Evolutionary conservation across 1,140 invertebrate genomes (phyloP), one percentile per base, ranked within the genome.

Genomic region (Bombus consobrinus): DNA sequence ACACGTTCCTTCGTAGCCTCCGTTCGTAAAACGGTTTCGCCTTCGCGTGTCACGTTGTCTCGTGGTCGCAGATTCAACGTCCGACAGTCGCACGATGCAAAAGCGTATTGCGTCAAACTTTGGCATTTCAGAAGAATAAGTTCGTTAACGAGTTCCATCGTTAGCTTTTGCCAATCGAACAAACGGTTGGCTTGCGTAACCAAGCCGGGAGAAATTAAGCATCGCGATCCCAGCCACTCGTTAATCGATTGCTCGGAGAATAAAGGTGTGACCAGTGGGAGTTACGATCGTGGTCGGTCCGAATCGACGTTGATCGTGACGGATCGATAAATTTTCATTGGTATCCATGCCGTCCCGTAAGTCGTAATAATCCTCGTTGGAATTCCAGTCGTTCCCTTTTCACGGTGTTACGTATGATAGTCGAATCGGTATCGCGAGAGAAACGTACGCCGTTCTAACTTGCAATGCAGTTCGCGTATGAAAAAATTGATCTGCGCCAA

Each of bases 301-400:
- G n/a, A 32, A 69, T 57, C 64, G 64, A 69, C 64, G 71, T 47
- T 15, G 80, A 64, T 77, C 81, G 43, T 69, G 81, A 83, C 74
- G 34, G 74, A 82, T 82, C 57, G 80, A 74, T 75, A 64, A 74
- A 75, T 82, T 75, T 64, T 25, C 39, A 73, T 43, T n/a, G 68
- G 18, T n/a, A 43, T 59, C n/a, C 41, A 53, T 28, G 59, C n/a
- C 6, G 81, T 15, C 12, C 15, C 25, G 41, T 69, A 25, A 41
- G 22, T 68, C 62, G 66, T 41, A 76, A 71, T 57, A 80, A 80
- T 85, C 68, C 47, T 47, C 9, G 59, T 3, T 69, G 68, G 77
- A 79, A 85, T 64, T 64, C 68, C 53, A 47, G 72, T 43, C 32
- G 53, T 57, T 32, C 43, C 43, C 76, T 80, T 41, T 41, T 13